phyloP scores from a whole-genome alignment of 2,888 invertebrate species.

The Cephus runcator region DNA sequence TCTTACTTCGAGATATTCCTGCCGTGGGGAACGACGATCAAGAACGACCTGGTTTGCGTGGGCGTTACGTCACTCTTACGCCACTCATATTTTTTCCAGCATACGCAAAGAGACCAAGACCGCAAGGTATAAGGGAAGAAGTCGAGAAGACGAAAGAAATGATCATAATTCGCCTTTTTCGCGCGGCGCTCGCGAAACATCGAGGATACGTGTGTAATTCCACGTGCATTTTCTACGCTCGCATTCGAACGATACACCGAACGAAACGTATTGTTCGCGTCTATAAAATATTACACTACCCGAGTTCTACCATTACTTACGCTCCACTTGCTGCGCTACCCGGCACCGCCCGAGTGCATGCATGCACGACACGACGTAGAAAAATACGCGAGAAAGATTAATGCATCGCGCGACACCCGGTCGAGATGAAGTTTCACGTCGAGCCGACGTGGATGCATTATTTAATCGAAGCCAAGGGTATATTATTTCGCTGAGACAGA shows the following conservation, averaged over 20 bases:
- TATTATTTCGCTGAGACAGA: background rate
- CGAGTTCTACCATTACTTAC: too few relatives aligned
- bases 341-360: background rate
- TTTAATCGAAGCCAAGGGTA: background rate
- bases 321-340: too few relatives aligned
- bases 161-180: background rate
- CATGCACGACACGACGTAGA: background rate
- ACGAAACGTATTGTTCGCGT: background rate
- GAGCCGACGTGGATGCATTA: background rate
- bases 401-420: background rate
- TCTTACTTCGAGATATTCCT: background rate
- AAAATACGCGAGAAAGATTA: background rate
- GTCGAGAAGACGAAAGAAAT: too few relatives aligned
- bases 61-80: conserved; percentile 43
- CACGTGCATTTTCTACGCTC: background rate
- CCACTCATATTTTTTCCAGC: conserved; percentile 36
- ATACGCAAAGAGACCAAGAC: background rate
- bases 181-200: background rate
- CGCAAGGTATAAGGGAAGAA: too few relatives aligned
- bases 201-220: conserved; percentile 24
- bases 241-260: background rate
- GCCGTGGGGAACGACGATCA: conserved; percentile 2
- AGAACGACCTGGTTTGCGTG: conserved; percentile 24
- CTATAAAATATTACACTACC: background rate
- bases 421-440: background rate